These are phyloP conservation scores for Holocentrus rufus DNA, from an alignment of 2,797 vertebrate genomes.

Conservation along the genomic window DNA sequence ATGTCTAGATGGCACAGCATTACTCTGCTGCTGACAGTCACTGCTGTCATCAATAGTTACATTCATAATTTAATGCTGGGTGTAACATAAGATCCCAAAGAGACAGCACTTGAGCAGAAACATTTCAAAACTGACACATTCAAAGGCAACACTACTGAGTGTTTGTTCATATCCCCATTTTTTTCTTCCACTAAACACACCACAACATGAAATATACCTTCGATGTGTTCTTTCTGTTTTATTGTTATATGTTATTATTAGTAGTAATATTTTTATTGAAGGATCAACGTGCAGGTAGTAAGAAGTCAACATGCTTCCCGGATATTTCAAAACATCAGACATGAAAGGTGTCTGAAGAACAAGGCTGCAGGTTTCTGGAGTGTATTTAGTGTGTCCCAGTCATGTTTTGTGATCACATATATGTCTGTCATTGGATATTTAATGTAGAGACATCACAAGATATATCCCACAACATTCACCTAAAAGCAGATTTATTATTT, in stretches of 20 bases:
- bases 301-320: no score
- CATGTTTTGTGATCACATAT: not conserved
- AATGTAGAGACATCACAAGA: not conserved
- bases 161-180: conserved; percentile 12
- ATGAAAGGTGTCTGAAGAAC: not conserved
- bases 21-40: conserved; percentile 47
- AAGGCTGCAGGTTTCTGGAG: not conserved
- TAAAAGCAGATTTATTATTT: conserved; percentile 32
- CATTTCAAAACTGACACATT: not conserved
- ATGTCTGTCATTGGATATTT: not conserved
- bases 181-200: not conserved
- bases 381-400: not conserved
- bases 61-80: conserved; percentile 13
- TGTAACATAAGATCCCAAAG: not conserved
- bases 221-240: not conserved
- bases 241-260: not conserved
- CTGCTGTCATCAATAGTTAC: conserved; percentile 46
- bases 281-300: not conserved
- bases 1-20: conserved; percentile 27
- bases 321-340: not conserved
- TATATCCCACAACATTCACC: not conserved
- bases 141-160: not conserved
- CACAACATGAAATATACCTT: no score
- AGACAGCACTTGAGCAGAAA: not conserved
- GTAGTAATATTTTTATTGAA: not conserved